A percentile compares a stretch with the other conserved stretches of the same genome.
Conservation (phyloP, 2,888 invertebrate genomes). For the Saturnia japonica region DNA sequence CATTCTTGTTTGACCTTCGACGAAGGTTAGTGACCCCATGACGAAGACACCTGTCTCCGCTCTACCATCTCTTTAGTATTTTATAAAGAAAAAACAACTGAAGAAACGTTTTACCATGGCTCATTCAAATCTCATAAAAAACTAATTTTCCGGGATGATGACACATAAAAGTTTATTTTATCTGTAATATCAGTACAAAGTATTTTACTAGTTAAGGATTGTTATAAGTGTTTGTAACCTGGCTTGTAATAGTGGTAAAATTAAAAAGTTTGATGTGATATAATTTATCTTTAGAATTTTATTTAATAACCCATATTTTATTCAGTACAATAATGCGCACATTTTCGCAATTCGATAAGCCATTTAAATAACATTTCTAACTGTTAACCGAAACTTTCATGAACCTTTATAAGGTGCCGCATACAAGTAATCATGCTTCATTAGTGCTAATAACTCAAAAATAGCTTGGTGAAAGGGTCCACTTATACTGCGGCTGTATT, state of each 20-base stretch:
- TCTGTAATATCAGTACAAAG: constrained; percentile 19
- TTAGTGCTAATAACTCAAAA: constrained; percentile 11
- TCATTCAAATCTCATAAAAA: constrained; percentile 34
- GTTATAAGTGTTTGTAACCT: not conserved
- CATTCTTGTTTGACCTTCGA: constrained; percentile 52
- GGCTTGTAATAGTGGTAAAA: not conserved
- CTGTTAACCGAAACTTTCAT: not conserved
- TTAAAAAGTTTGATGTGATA: not conserved
- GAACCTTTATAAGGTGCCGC: not conserved
- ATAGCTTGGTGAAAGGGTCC: constrained; percentile 9
- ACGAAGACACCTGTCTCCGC: constrained; percentile 44
- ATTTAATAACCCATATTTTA: not conserved
- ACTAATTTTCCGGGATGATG: constrained; percentile 35
- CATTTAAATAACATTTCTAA: not conserved
- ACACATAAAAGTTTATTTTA: constrained; percentile 28
- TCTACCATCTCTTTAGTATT: constrained; percentile 37
- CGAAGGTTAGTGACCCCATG: constrained; percentile 43
- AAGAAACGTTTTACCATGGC: constrained; percentile 32
- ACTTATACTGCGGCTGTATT: constrained; percentile 1
- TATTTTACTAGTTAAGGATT: not conserved
- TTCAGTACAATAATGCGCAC: not conserved
- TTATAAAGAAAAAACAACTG: constrained; percentile 27
- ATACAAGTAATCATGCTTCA: constrained; percentile 1
- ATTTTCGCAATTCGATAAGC: not conserved
- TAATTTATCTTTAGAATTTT: not conserved